These are phyloP conservation scores for Pristis pectinata DNA, from an alignment of 2,797 vertebrate genomes.

Conservation along the genomic window DNA sequence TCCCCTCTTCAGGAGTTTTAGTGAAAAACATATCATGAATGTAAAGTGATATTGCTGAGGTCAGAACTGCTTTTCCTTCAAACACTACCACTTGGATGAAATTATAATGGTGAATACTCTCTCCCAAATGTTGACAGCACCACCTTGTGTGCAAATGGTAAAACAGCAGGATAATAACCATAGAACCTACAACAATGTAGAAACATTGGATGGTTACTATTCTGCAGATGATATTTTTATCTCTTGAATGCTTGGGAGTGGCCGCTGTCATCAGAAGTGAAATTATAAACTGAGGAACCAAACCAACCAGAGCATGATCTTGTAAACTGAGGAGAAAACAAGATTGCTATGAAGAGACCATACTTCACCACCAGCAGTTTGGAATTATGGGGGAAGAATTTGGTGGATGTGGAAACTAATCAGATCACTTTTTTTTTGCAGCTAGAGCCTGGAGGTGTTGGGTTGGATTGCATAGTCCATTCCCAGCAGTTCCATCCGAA, in stretches of 20 bases:
- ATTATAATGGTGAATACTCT: neutral
- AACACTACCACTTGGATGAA: neutral
- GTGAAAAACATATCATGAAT: neutral
- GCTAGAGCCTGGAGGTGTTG: neutral
- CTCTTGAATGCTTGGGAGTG: neutral
- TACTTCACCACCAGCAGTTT: neutral
- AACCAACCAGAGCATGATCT: neutral
- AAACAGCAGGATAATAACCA: neutral
- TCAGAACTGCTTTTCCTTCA: neutral
- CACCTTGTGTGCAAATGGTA: constrained; percentile 22
- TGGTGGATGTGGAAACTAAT: neutral
- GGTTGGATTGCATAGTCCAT: too few species aligned
- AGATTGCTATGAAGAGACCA: neutral
- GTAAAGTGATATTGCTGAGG: neutral
- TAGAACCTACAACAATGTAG: neutral
- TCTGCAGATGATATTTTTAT: neutral
- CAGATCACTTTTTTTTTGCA: neutral
- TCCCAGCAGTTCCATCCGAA: too few species aligned
- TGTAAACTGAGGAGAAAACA: neutral
- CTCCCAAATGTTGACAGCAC: neutral
- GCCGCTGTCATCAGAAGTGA: neutral
- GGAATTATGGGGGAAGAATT: neutral
- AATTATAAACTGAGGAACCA: neutral
- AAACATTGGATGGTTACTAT: neutral
- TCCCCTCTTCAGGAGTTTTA: neutral